These are phyloP conservation scores for Notolabrus celidotus DNA, from an alignment of 2,797 vertebrate genomes.

Conservation along the genomic window DNA sequence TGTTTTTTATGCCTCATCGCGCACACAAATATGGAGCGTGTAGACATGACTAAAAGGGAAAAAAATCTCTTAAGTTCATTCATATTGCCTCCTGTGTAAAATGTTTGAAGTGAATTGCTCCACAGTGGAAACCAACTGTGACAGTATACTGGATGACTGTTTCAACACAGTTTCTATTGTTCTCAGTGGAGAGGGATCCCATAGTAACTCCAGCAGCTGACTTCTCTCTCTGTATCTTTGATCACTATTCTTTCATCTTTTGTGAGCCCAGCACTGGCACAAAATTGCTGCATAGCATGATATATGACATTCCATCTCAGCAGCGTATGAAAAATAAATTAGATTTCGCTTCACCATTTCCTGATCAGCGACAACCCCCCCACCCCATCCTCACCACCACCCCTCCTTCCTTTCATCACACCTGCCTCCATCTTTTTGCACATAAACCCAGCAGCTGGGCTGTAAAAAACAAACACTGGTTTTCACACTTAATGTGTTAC, in stretches of 20 bases:
- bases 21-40: background rate
- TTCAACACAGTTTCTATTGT: constrained; percentile 74
- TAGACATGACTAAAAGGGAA: background rate
- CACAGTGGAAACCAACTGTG: constrained; percentile 48
- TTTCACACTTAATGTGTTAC: constrained; percentile 13
- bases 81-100: constrained; percentile 15
- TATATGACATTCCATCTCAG: constrained; percentile 80
- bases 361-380: constrained; percentile 63
- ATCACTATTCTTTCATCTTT: constrained; percentile 83
- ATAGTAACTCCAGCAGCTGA: constrained; percentile 60
- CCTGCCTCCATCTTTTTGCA: constrained; percentile 52
- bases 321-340: constrained; percentile 85
- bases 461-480: constrained; percentile 35
- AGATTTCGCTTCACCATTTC: constrained; percentile 79
- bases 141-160: constrained; percentile 64
- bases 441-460: constrained; percentile 17
- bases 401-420: constrained; percentile 43
- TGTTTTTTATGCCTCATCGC: background rate
- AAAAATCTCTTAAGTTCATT: constrained; percentile 8
- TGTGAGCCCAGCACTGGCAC: constrained; percentile 60
- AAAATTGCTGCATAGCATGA: constrained; percentile 76
- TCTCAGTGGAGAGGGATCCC: constrained; percentile 61
- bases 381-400: background rate
- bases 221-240: constrained; percentile 73
- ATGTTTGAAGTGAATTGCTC: constrained; percentile 51